These are phyloP conservation scores for Rotaria magnacalcarata DNA, from an alignment of 2,888 invertebrate genomes.

Conservation along the genomic window DNA sequence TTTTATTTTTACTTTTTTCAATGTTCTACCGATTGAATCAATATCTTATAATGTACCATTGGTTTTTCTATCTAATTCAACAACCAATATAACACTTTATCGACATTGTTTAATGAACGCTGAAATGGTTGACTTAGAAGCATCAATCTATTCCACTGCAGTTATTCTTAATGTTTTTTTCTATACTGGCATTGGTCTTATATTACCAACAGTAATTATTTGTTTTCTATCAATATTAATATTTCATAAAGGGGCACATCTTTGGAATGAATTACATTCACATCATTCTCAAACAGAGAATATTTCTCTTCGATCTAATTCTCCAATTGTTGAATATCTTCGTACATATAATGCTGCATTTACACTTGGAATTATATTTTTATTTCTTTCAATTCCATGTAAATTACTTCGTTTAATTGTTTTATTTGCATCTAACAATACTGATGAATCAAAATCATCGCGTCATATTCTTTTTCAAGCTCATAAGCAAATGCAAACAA, in stretches of 20 bases:
- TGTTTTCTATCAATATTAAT: background rate
- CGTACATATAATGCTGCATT: conserved; percentile 3
- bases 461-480: background rate
- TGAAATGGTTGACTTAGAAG: conserved; percentile 15
- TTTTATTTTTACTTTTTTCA: background rate
- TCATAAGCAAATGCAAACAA: background rate
- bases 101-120: conserved; percentile 23
- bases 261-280: conserved; percentile 20
- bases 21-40: conserved; percentile 15
- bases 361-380: background rate
- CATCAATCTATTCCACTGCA: background rate
- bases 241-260: background rate
- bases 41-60: background rate
- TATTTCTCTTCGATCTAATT: background rate
- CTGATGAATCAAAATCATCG: background rate
- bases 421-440: background rate
- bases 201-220: background rate
- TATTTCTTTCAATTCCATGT: conserved; percentile 14
- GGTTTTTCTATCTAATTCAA: background rate
- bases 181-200: background rate
- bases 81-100: background rate
- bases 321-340: background rate
- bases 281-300: background rate
- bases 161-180: background rate
- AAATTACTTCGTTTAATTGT: conserved; percentile 29